Percentiles rank a stretch among this genome's conserved stretches.
phyloP scores from a whole-genome alignment of 2,888 invertebrate genomes.

The Hirtodrosophila confusa region DNA sequence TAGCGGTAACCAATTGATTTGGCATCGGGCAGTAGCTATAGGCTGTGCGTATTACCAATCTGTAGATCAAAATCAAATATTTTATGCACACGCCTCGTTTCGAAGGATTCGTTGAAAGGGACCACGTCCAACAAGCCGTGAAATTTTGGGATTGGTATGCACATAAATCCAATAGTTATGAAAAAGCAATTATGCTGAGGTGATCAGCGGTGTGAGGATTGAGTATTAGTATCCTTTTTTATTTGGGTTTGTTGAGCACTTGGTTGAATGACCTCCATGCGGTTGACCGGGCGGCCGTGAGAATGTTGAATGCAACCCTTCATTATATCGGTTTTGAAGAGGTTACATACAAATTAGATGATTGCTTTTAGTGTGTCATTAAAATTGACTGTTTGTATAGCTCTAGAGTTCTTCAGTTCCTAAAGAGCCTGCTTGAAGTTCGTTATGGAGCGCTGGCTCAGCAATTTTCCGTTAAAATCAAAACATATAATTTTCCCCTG shows the following conservation, averaged over 20 bases:
- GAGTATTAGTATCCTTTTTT: conserved; percentile 30
- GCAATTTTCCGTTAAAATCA: conserved; percentile 76
- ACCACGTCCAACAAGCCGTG: conserved; percentile 69
- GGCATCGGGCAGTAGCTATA: conserved; percentile 25
- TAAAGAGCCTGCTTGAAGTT: neutral
- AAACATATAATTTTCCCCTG: conserved; percentile 73
- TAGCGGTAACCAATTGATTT: conserved; percentile 71
- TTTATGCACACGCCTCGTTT: conserved; percentile 69
- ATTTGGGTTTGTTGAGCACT: neutral
- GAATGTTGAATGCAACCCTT: conserved; percentile 61
- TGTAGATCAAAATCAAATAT: conserved; percentile 67
- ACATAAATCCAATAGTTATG: conserved; percentile 62
- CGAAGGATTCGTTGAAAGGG: conserved; percentile 16
- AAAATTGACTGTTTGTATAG: conserved; percentile 67
- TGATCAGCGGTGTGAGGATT: neutral
- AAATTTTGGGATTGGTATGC: conserved; percentile 56
- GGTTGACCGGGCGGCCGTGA: conserved; percentile 61
- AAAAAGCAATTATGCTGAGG: conserved; percentile 60
- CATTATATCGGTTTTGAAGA: conserved; percentile 61
- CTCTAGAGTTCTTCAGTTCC: conserved; percentile 10
- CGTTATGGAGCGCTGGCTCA: conserved; percentile 38
- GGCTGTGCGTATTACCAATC: conserved; percentile 39
- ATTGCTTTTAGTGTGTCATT: conserved; percentile 71
- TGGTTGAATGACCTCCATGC: conserved; percentile 68
- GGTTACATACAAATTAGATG: conserved; percentile 66